Evolutionary conservation across 2,888 invertebrate species (phyloP).

Genomic region (Eristalis pertinax): DNA sequence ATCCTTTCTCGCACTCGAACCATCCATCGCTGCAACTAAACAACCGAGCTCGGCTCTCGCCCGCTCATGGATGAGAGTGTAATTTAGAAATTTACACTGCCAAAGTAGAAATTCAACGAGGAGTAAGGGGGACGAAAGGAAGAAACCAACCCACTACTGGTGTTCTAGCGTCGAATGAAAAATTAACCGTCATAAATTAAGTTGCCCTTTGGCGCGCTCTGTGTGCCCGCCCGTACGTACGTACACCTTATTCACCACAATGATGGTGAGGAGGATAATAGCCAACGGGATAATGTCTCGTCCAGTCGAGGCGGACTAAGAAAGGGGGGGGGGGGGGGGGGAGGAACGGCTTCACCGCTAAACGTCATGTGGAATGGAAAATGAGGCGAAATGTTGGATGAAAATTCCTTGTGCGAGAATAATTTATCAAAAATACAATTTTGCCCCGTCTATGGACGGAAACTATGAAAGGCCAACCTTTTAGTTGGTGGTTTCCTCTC

Average conservation of each 20-base stretch:
- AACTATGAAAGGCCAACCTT: slow-evolving; percentile 64
- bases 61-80: slow-evolving; percentile 7
- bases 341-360: no score
- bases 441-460: slow-evolving; percentile 6
- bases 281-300: slow-evolving; percentile 56
- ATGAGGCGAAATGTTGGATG: slow-evolving; percentile 53
- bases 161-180: slow-evolving; percentile 55
- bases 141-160: slow-evolving; percentile 2
- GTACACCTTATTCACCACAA: slow-evolving; percentile 68
- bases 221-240: background rate
- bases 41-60: background rate
- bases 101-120: background rate
- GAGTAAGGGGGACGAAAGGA: slow-evolving; percentile 11
- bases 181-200: slow-evolving; percentile 67
- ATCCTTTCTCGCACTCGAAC: slow-evolving; percentile 42
- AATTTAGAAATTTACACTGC: slow-evolving; percentile 66
- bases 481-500: slow-evolving; percentile 56
- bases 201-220: slow-evolving; percentile 30
- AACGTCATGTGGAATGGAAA: slow-evolving; percentile 65
- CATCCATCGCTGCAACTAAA: background rate
- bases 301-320: background rate
- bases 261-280: slow-evolving; percentile 58
- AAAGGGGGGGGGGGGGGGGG: background rate
- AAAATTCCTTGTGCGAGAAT: slow-evolving; percentile 61
- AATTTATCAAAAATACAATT: slow-evolving; percentile 71